Evolutionary conservation across 92 coral and sea anemone genomes (phyloP), one percentile per base, ranked within the genome.

Genomic region (Bergia puertoricense): DNA sequence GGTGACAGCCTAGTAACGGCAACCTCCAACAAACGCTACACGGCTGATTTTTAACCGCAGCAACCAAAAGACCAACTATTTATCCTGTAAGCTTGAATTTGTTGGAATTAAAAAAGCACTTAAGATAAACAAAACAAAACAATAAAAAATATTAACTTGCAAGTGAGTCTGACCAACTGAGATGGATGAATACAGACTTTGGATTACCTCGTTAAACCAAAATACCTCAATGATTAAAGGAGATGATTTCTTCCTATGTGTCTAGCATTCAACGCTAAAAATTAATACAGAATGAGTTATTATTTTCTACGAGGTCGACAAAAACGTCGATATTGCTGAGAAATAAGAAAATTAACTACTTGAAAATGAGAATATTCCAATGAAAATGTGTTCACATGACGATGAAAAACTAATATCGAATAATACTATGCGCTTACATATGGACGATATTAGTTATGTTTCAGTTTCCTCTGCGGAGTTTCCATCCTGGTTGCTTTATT

Each of bases 21-120:
- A 16, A 22, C 69, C 30, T 62, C 69, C 6, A 20, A 13, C n/a
- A 37, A 37, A 73, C 41, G 77, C 77, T 73, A 73, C 44, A 73
- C 3, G 77, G 16, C 42, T 73, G 8, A 38, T 23, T 36, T 73
- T 14, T 36, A 69, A 73, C 77, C 77, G 77, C 77, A 73, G 77
- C 16, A 73, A 73, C 77, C 76, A 71, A 71, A 71, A 71, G 77
- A 73, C 77, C 77, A 73, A 73, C 41, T 36, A 73, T 37, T 73
- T 73, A 39, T 39, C 41, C 16, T 73, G 7, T 15, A 23, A 73
- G 69, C 30, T 62, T 1, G 66, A 18, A 23, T 22, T 57, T 62
- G 69, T 16, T 10, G 15, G 43, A 73, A 39, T 73, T 73, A 30
- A 30, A 73, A 73, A 10, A 20, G 37, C 3, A 73, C 36, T 73